Evolutionary conservation across 1,140 invertebrate genomes (phyloP).

Genomic region (Pygmarrhopalites habei): DNA sequence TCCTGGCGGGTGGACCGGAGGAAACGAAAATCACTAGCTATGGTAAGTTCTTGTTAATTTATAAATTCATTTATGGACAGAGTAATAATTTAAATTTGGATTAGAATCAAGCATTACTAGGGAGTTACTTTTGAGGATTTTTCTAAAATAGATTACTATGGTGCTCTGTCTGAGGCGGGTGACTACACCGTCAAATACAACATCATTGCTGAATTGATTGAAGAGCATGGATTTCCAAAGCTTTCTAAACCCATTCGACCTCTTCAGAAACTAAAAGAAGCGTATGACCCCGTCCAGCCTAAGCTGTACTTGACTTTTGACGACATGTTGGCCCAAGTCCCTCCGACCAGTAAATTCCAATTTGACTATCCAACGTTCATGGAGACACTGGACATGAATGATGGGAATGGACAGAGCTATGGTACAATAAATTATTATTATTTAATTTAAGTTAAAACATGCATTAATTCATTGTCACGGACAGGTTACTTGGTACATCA

Average conservation of each 20-base stretch:
- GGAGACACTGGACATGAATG: slow-evolving; percentile 52
- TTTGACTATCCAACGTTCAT: slow-evolving; percentile 44
- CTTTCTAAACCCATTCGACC: slow-evolving; percentile 40
- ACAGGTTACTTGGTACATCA: slow-evolving; percentile 54
- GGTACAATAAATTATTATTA: too few species aligned
- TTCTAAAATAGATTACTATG: slow-evolving; percentile 30
- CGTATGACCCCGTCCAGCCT: slow-evolving; percentile 41
- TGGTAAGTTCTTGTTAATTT: too few species aligned
- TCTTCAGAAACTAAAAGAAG: slow-evolving; percentile 38
- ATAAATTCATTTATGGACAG: too few species aligned
- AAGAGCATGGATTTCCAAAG: slow-evolving; percentile 23
- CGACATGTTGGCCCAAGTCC: slow-evolving; percentile 24
- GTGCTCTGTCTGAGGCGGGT: slow-evolving; percentile 32
- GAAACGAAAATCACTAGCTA: too few species aligned
- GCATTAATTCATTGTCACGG: too few species aligned
- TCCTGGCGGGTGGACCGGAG: slow-evolving; percentile 57
- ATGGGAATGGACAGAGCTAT: slow-evolving; percentile 50
- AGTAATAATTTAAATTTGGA: too few species aligned
- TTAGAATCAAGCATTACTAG: too few species aligned
- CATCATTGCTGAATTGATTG: slow-evolving; percentile 18
- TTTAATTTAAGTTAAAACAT: too few species aligned
- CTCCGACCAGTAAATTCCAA: slow-evolving; percentile 21
- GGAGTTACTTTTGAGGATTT: too few species aligned
- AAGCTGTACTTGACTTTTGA: slow-evolving; percentile 40
- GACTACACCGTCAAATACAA: slow-evolving; percentile 36